Percentiles rank a stretch among this genome's conserved stretches.
Evolutionary conservation across 2,113 vertebrate genomes (phyloP).

Genomic region (Pangasianodon hypophthalmus): DNA sequence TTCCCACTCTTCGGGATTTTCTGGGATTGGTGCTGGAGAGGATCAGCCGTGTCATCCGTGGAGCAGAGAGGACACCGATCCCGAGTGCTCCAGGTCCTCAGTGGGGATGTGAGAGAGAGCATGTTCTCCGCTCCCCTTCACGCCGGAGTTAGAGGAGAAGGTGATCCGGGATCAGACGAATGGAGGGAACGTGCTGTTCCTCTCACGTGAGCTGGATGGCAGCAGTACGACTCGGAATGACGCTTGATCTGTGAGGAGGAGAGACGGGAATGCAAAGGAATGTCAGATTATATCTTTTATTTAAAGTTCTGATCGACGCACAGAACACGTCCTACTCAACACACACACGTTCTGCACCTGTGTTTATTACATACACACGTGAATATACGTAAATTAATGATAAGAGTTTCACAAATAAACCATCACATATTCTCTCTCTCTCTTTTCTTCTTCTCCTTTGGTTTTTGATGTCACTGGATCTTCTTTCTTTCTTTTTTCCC

Average conservation of each 20-base stretch:
- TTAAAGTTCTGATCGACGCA: not conserved
- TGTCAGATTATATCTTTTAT: not conserved
- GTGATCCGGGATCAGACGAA: not conserved
- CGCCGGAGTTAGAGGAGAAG: not conserved
- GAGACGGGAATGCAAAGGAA: not conserved
- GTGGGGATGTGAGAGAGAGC: not conserved
- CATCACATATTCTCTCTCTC: not conserved
- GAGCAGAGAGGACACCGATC: not conserved
- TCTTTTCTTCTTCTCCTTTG: not conserved
- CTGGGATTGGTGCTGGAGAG: not conserved
- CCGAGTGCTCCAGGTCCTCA: not conserved
- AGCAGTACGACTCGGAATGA: constrained; percentile 26
- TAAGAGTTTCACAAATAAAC: not conserved
- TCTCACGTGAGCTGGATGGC: constrained; percentile 25
- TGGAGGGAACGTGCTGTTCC: not conserved
- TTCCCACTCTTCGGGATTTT: not conserved
- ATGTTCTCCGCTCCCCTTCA: not conserved
- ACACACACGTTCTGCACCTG: not conserved
- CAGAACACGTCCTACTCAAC: not conserved
- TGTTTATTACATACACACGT: not conserved
- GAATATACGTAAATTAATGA: not conserved
- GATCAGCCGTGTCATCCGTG: not conserved
- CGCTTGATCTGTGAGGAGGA: constrained; percentile 5
- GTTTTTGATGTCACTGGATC: constrained; percentile 18
- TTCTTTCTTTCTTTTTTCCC: constrained; percentile 36